These are phyloP conservation scores for Uloborus diversus DNA, from an alignment of 1,140 invertebrate genomes.

Conservation along the genomic window DNA sequence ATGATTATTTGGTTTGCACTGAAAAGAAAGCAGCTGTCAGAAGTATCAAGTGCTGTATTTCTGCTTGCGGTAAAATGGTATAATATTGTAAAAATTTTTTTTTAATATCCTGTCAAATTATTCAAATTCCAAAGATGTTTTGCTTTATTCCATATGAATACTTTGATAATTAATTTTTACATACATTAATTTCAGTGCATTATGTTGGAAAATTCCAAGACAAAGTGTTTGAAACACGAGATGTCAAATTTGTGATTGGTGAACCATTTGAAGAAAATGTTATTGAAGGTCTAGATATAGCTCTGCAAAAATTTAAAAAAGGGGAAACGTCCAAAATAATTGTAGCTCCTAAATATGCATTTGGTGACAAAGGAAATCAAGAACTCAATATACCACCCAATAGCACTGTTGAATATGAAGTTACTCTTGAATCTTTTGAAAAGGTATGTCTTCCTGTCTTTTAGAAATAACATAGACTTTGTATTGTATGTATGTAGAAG, in stretches of 20 bases:
- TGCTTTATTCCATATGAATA: no score
- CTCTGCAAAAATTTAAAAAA: slow-evolving; percentile 82
- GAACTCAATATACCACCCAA: slow-evolving; percentile 80
- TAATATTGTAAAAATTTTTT: no score
- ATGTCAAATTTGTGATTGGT: slow-evolving; percentile 85
- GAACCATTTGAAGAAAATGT: slow-evolving; percentile 82
- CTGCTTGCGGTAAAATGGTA: background rate
- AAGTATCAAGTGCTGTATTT: background rate
- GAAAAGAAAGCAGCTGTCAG: no score
- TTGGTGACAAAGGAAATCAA: slow-evolving; percentile 76
- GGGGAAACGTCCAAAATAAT: slow-evolving; percentile 81
- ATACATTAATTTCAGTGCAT: slow-evolving; percentile 75
- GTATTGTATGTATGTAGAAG: background rate
- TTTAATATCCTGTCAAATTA: no score
- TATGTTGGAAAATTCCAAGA: slow-evolving; percentile 77
- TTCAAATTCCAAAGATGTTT: no score
- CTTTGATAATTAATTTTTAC: no score
- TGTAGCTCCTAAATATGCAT: slow-evolving; percentile 83
- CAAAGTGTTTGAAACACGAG: slow-evolving; percentile 76
- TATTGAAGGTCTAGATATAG: slow-evolving; percentile 84
- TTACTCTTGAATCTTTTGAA: slow-evolving; percentile 46
- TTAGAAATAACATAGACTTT: background rate
- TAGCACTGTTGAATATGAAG: slow-evolving; percentile 75
- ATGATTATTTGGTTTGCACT: no score
- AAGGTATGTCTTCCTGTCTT: slow-evolving; percentile 18